These are phyloP conservation scores for Sander vitreus DNA, from an alignment of 2,113 vertebrate species.

Conservation along the genomic window DNA sequence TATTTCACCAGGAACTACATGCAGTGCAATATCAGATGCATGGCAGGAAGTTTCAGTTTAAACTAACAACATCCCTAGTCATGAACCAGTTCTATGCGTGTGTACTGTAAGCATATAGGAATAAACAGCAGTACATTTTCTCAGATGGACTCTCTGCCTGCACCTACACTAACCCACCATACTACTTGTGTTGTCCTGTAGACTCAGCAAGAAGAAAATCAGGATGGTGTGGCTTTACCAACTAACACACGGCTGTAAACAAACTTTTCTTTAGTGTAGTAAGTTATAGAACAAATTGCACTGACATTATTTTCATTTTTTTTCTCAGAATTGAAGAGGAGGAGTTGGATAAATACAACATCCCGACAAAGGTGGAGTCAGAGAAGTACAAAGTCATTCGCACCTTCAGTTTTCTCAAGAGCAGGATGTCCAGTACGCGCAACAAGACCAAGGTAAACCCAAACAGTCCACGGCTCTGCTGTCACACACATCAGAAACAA, in stretches of 20 bases:
- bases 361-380: slow-evolving; percentile 90
- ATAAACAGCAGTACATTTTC: neutral
- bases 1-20: neutral
- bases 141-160: neutral
- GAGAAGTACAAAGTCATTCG: slow-evolving; percentile 97
- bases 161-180: neutral
- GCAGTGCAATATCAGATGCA: neutral
- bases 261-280: neutral
- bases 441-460: slow-evolving; percentile 89
- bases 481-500: neutral
- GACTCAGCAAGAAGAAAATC: neutral
- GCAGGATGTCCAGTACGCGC: slow-evolving; percentile 93
- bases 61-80: slow-evolving; percentile 37
- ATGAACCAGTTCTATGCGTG: neutral
- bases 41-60: slow-evolving; percentile 10
- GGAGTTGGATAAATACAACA: slow-evolving; percentile 90
- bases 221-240: neutral
- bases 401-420: slow-evolving; percentile 97
- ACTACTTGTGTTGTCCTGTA: slow-evolving; percentile 7
- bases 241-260: neutral
- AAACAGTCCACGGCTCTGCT: neutral
- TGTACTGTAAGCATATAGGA: neutral
- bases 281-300: neutral
- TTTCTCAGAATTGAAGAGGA: slow-evolving; percentile 90
- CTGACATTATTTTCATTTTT: neutral